Evolutionary conservation across 2,888 invertebrate species (phyloP).

Genomic region (Lasioglossum pauxillum): DNA sequence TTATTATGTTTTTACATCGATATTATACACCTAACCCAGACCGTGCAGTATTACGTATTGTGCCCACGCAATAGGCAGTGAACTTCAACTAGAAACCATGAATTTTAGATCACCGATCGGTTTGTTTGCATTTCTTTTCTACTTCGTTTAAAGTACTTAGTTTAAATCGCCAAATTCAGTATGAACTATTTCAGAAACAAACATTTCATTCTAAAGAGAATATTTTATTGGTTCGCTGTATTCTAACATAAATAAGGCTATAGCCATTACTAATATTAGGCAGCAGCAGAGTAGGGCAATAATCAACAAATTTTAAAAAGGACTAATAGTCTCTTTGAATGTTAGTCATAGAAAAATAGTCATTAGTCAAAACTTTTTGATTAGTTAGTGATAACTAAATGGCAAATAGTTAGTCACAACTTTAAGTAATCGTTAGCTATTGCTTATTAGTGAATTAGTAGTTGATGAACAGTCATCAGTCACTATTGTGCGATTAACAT

Average conservation of each 20-base stretch:
- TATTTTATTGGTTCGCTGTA: neutral
- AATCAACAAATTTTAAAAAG: too few relatives aligned
- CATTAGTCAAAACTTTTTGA: too few relatives aligned
- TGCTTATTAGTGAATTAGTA: too few relatives aligned
- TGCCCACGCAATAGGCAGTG: neutral
- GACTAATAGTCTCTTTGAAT: too few relatives aligned
- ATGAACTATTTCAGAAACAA: neutral
- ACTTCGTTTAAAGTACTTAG: too few relatives aligned
- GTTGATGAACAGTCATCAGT: too few relatives aligned
- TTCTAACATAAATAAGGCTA: neutral
- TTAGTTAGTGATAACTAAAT: too few relatives aligned
- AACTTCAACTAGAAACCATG: slow-evolving; percentile 10
- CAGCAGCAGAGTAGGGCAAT: too few relatives aligned
- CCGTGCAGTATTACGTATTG: neutral
- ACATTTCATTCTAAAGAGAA: neutral
- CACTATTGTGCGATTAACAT: too few relatives aligned
- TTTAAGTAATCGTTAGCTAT: too few relatives aligned
- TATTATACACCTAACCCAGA: neutral
- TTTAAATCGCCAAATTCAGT: neutral
- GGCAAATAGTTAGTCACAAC: too few relatives aligned
- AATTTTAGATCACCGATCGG: neutral
- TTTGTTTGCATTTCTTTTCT: neutral
- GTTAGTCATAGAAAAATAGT: too few relatives aligned
- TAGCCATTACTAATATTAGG: neutral
- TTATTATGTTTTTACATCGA: neutral